Evolutionary conservation across 2,888 invertebrate genomes (phyloP).

Genomic region (Dyspetes luteomarginatus): DNA sequence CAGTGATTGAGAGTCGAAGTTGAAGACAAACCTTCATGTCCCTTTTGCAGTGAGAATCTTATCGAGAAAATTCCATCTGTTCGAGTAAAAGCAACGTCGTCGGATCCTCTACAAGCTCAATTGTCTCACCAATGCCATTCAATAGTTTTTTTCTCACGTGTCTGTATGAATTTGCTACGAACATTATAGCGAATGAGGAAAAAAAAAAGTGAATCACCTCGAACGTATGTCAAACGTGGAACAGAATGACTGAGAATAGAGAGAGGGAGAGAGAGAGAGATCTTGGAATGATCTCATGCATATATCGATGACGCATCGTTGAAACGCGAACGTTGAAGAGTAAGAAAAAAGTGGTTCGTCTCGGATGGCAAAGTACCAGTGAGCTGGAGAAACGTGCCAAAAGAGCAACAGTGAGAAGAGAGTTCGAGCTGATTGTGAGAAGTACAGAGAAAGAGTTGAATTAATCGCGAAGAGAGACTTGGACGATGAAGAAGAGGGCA

Average conservation of each 20-base stretch:
- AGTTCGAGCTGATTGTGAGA: slow-evolving; percentile 41
- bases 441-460: slow-evolving; percentile 47
- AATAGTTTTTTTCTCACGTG: slow-evolving; percentile 17
- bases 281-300: slow-evolving; percentile 52
- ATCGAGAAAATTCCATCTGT: slow-evolving; percentile 35
- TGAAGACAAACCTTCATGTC: slow-evolving; percentile 37
- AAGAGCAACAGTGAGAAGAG: slow-evolving; percentile 53
- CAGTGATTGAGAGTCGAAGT: slow-evolving; percentile 45
- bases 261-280: not conserved
- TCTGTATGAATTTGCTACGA: not conserved
- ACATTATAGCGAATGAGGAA: not conserved
- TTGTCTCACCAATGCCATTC: slow-evolving; percentile 1
- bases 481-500: not conserved
- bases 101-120: slow-evolving; percentile 38
- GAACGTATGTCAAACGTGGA: slow-evolving; percentile 54
- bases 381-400: slow-evolving; percentile 42
- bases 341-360: slow-evolving; percentile 46
- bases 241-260: slow-evolving; percentile 38
- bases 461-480: slow-evolving; percentile 56
- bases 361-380: slow-evolving; percentile 22
- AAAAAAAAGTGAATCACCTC: slow-evolving; percentile 32
- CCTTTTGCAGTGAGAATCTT: slow-evolving; percentile 32
- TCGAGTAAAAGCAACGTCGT: slow-evolving; percentile 34
- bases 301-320: slow-evolving; percentile 61
- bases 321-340: not conserved